Base-by-base conservation (phyloP, 2,797 vertebrate genomes). In the Spinus olivaceus region DNA sequence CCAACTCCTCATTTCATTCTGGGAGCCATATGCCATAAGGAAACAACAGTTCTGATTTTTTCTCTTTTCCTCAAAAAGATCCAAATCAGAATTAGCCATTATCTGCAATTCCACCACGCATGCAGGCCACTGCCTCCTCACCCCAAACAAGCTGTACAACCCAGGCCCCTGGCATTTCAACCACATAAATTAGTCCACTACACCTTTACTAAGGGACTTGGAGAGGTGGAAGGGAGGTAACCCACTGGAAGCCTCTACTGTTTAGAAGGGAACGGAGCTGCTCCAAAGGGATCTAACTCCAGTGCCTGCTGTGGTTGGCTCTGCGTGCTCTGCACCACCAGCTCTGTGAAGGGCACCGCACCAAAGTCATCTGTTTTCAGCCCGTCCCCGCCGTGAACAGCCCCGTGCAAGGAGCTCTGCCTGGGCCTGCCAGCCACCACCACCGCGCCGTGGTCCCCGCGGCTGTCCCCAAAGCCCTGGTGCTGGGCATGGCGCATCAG, bases 181-280 rank as follows among this genome's bases (percentile, higher is more conserved):
- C 63, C 92, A 96, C 78, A 42, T 64, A 49, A 72, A 89, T 89
- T 70, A 89, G 82, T 84, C 91, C 67, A 35, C 88, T 91, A 47
- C 95, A 91, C 56, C 95, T 88, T 89, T 83, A 61, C 86, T 77
- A 84, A 93, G 37, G 25, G 65, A 72, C 61, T 60, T 1, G 0
- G 47, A 72, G 51, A 81, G 41, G 37, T 2, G 9, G 56, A 47
- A 47, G 14, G 2, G 4, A 67, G 50, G 65, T 25, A 94, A 71
- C 59, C 79, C 54, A 2, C 0, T 20, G 35, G 80, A 94, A 97
- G 64, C 37, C 60, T 96, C 98, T 98, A 99, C 97, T 99, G 98
- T 97, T 99, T 99, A 16, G 99, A 98, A 96, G 99, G 99, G 93
- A 99, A 99, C 0, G 99, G 99, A 53, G 99, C 99, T 2, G 99